These are phyloP conservation scores for Dinomys branickii DNA, from an alignment of 2,113 vertebrate species.

Conservation along the genomic window DNA sequence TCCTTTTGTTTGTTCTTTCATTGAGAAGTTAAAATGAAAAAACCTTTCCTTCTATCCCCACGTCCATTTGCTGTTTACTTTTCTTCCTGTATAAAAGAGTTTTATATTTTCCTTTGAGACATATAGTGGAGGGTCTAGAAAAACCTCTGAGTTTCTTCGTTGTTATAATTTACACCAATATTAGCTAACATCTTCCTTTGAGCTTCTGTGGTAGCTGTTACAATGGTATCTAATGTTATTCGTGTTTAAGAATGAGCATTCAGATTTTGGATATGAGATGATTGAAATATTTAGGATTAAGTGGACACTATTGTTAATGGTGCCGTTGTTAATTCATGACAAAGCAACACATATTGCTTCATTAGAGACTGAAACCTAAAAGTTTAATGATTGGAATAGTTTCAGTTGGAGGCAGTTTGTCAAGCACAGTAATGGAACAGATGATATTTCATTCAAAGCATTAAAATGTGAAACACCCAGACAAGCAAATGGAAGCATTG, in stretches of 20 bases:
- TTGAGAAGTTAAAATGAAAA: slow-evolving; percentile 15
- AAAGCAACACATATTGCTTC: background rate
- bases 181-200: background rate
- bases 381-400: background rate
- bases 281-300: slow-evolving; percentile 56
- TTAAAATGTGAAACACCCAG: background rate
- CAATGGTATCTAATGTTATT: slow-evolving; percentile 32
- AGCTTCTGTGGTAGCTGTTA: slow-evolving; percentile 38
- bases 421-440: background rate
- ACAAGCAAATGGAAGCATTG: background rate
- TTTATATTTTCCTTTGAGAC: background rate
- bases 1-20: background rate
- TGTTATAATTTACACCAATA: slow-evolving; percentile 42
- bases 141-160: background rate
- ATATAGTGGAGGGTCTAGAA: background rate
- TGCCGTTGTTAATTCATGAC: slow-evolving; percentile 21
- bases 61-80: background rate
- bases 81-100: slow-evolving; percentile 1
- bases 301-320: slow-evolving; percentile 35
- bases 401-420: background rate
- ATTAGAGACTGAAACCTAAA: background rate
- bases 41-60: background rate
- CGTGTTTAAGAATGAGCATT: slow-evolving; percentile 54
- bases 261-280: slow-evolving; percentile 39
- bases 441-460: background rate